Base-by-base conservation (phyloP, 2,113 vertebrate species). In the Gambusia holbrooki region DNA sequence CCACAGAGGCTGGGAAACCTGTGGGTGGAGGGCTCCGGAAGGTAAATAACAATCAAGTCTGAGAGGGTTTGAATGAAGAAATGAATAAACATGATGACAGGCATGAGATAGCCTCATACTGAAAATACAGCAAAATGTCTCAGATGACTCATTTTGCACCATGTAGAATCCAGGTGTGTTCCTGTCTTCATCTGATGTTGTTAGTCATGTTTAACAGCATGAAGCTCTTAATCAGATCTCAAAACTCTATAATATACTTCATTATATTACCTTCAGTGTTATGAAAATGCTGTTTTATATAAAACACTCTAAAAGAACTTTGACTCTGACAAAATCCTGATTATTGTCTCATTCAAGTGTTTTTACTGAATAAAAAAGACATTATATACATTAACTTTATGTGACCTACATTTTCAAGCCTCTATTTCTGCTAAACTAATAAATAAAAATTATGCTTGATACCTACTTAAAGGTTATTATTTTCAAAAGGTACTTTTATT, bases 1-100 rank as follows among this genome's bases (percentile, higher is more conserved):
- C 69, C 17, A 27, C 62, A 37, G 62, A 32, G 25, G 82, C 87
- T 85, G 80, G 74, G 84, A 89, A 85, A 69, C 27, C 74, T 51
- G 79, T 25, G n/a, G 79, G 14, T 9, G 66, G 75, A 60, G 48
- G 48, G 69, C 4, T 51, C 70, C 69, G 54, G 62, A 37, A 61
- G 60, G 29, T 25, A 64, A 64, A 69, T 30, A 62, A 51, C 61
- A n/a, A 54, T n/a, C 19, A 10, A n/a, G 51, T 58, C 22, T 58
- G 51, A n/a, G 51, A 25, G 51, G 48, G 25, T n/a, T 58, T 25
- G 25, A 58, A 58, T 58, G 25, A 58, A 58, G 51, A 58, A 58
- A 58, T n/a, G 7, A n/a, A 58, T 58, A 58, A 58, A 58, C 25
- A 11, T 58, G 51, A 58, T 58, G 51, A 11, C 51, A 58, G 51